Conservation (phyloP, 2,888 invertebrate species). For the Agrotis ipsilon region DNA sequence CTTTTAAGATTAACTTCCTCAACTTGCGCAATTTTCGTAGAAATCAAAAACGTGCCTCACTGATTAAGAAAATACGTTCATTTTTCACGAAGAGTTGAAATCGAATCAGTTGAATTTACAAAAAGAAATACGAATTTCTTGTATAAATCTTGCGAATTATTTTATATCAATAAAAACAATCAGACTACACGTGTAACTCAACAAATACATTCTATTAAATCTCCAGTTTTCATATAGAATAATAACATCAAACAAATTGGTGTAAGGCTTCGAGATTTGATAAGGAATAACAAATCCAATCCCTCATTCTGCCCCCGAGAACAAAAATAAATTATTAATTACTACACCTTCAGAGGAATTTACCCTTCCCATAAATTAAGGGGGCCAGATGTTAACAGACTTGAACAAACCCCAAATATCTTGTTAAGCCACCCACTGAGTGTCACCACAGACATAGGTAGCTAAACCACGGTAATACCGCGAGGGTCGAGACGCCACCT, state of each 20-base stretch:
- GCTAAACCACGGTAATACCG: constrained; percentile 49
- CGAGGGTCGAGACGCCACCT: constrained; percentile 60
- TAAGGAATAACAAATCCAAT: constrained; percentile 65
- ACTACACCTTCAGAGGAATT: constrained; percentile 85
- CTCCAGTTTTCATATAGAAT: constrained; percentile 32
- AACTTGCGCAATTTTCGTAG: constrained; percentile 34
- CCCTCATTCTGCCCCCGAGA: constrained; percentile 73
- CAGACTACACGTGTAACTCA: constrained; percentile 50
- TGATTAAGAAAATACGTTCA: constrained; percentile 10
- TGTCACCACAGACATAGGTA: constrained; percentile 76
- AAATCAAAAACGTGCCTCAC: constrained; percentile 26
- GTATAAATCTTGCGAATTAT: constrained; percentile 31
- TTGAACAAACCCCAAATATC: constrained; percentile 89
- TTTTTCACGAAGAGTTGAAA: constrained; percentile 14
- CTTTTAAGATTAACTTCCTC: constrained; percentile 32
- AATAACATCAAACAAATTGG: constrained; percentile 59
- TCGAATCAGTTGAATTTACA: constrained; percentile 26
- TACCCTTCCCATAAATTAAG: constrained; percentile 89
- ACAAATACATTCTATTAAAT: constrained; percentile 48
- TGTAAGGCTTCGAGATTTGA: constrained; percentile 68
- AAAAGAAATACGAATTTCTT: constrained; percentile 40
- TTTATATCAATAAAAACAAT: constrained; percentile 46
- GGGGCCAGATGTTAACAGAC: constrained; percentile 89
- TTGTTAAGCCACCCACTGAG: constrained; percentile 88
- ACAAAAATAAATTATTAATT: constrained; percentile 90